phyloP scores from a whole-genome alignment of 2,797 vertebrate genomes.

The Lacerta viridis region DNA sequence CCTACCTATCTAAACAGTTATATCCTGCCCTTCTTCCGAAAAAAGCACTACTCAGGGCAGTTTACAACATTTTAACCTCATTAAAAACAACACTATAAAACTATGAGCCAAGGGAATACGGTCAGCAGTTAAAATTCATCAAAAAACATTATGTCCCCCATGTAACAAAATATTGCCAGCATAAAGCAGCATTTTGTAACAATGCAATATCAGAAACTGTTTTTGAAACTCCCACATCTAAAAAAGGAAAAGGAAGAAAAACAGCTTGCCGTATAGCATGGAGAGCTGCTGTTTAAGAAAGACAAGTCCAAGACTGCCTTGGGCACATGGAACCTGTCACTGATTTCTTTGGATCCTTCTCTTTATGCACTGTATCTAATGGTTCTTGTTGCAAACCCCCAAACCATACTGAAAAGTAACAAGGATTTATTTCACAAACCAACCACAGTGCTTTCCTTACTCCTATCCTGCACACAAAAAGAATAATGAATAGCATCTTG shows the following conservation, averaged over 20 bases:
- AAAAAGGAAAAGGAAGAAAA: too few relatives aligned
- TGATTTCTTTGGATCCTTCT: neutral
- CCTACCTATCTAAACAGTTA: too few relatives aligned
- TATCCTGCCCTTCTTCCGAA: too few relatives aligned
- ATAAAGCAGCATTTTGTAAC: too few relatives aligned
- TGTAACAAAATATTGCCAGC: too few relatives aligned
- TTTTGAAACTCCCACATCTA: neutral
- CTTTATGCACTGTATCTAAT: neutral
- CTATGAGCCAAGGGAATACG: too few relatives aligned
- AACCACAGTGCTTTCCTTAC: rapidly evolving
- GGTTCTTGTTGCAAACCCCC: neutral
- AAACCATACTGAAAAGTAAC: neutral
- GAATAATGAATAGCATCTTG: conserved; percentile 12
- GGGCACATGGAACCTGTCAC: neutral
- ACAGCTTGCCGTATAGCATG: too few relatives aligned
- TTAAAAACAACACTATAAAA: too few relatives aligned
- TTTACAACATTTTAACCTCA: too few relatives aligned
- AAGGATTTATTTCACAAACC: conserved; percentile 37
- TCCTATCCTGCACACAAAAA: conserved; percentile 24
- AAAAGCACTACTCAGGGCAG: too few relatives aligned
- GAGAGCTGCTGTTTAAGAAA: neutral
- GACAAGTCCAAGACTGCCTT: neutral
- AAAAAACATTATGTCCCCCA: too few relatives aligned
- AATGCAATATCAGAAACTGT: neutral
- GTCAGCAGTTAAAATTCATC: too few relatives aligned